Percentiles rank a stretch among this genome's conserved stretches.
Evolutionary conservation across 2,113 vertebrate species (phyloP).

Genomic region (Odocoileus hemionus): DNA sequence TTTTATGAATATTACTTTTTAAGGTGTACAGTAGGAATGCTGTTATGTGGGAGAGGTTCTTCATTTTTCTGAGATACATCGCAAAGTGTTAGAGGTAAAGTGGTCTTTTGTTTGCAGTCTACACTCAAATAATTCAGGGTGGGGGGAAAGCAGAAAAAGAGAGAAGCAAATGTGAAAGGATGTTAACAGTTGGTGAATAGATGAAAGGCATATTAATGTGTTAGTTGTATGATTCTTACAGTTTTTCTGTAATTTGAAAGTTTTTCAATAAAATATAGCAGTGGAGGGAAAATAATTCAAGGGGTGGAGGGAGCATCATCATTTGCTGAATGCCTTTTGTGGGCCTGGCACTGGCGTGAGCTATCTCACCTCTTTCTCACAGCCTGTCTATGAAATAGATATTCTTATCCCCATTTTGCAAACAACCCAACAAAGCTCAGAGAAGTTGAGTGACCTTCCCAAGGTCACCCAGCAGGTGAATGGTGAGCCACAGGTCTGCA

Average conservation of each 20-base stretch:
- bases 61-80: not conserved
- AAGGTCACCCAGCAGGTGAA: not conserved
- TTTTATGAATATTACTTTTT: not conserved
- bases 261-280: not conserved
- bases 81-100: not conserved
- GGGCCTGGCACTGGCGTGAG: not conserved
- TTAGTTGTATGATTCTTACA: not conserved
- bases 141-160: not conserved
- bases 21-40: not conserved
- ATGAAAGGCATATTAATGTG: not conserved
- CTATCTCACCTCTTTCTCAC: not conserved
- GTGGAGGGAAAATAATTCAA: not conserved
- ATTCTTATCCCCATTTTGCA: not conserved
- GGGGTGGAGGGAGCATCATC: not conserved
- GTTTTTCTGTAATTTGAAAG: not conserved
- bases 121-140: not conserved
- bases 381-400: not conserved
- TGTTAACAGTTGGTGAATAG: not conserved
- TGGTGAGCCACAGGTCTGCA: not conserved
- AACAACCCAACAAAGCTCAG: not conserved
- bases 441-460: not conserved
- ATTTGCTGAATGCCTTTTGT: not conserved
- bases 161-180: not conserved
- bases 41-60: not conserved
- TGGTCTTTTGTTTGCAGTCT: not conserved